These are phyloP conservation scores for Hapalemur alaotrensis DNA, from an alignment of 2,797 vertebrate genomes.

Conservation along the genomic window DNA sequence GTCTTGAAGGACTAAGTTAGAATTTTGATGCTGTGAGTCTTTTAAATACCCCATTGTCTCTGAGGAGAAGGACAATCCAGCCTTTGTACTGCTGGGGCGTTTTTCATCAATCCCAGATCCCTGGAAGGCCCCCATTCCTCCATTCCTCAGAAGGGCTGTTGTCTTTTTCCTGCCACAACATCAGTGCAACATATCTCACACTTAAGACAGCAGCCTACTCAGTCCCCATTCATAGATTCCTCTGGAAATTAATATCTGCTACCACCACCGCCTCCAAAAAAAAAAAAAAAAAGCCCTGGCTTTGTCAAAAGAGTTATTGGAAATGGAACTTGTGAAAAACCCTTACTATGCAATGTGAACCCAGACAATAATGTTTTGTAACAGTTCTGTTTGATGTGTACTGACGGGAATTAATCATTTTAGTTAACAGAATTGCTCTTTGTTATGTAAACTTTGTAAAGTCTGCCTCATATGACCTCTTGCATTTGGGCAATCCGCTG, in stretches of 20 bases:
- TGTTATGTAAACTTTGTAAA: slow-evolving; percentile 91
- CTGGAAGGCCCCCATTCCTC: slow-evolving; percentile 86
- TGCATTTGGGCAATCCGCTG: slow-evolving; percentile 84
- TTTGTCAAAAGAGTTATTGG: slow-evolving; percentile 86
- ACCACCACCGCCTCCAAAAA: slow-evolving; percentile 50
- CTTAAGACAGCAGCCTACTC: slow-evolving; percentile 85
- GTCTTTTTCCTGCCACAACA: slow-evolving; percentile 90
- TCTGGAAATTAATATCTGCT: slow-evolving; percentile 79
- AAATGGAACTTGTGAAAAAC: slow-evolving; percentile 83
- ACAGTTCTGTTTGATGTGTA: slow-evolving; percentile 88
- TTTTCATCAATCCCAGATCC: slow-evolving; percentile 86
- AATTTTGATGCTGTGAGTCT: slow-evolving; percentile 68
- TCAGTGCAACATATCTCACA: slow-evolving; percentile 86
- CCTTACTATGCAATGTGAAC: slow-evolving; percentile 81
- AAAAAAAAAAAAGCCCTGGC: slow-evolving; percentile 74
- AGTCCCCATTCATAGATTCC: slow-evolving; percentile 88
- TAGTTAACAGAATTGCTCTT: slow-evolving; percentile 87
- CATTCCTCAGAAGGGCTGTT: slow-evolving; percentile 85
- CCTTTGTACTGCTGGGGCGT: slow-evolving; percentile 80
- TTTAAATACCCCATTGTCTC: slow-evolving; percentile 80
- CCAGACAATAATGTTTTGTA: slow-evolving; percentile 91
- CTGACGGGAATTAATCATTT: slow-evolving; percentile 89
- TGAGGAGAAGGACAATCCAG: slow-evolving; percentile 68
- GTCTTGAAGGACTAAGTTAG: slow-evolving; percentile 66
- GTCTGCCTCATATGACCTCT: slow-evolving; percentile 87